These are phyloP conservation scores for Chaenogobius annularis DNA, from an alignment of 2,113 vertebrate genomes.

Conservation along the genomic window DNA sequence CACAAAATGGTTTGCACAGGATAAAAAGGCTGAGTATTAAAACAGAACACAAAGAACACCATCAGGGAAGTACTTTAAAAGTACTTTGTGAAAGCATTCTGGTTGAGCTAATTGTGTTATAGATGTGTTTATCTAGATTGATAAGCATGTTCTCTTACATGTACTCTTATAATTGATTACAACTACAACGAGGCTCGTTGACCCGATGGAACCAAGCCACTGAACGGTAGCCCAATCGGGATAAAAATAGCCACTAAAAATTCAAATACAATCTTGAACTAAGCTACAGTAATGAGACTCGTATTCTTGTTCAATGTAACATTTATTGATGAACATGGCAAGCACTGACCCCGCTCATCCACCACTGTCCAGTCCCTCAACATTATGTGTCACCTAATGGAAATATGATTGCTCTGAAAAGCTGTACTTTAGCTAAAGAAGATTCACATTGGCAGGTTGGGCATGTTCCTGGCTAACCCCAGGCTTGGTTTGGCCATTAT, in stretches of 20 bases:
- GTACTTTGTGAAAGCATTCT: neutral
- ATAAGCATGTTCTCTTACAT: too few species aligned
- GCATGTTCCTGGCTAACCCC: constrained; percentile 8
- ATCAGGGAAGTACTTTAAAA: neutral
- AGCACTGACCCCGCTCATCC: neutral
- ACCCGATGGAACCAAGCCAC: too few species aligned
- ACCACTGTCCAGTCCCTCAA: neutral
- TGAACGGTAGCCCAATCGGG: neutral
- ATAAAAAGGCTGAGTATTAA: neutral
- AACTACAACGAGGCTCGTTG: too few species aligned
- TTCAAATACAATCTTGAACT: neutral
- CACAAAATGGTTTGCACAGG: neutral
- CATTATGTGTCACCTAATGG: neutral
- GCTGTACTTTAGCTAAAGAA: neutral
- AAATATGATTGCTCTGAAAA: neutral
- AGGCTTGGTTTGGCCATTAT: constrained; percentile 2
- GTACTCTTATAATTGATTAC: too few species aligned
- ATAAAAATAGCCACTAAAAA: neutral
- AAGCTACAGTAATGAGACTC: neutral
- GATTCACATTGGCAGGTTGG: neutral
- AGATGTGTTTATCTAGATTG: too few species aligned
- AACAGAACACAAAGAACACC: neutral
- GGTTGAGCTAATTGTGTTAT: too few species aligned
- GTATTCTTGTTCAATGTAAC: neutral
- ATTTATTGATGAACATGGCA: neutral